Conservation (phyloP, 30 jellyfish, hydroid and myxozoan species). For the Sanderia malayensis region DNA sequence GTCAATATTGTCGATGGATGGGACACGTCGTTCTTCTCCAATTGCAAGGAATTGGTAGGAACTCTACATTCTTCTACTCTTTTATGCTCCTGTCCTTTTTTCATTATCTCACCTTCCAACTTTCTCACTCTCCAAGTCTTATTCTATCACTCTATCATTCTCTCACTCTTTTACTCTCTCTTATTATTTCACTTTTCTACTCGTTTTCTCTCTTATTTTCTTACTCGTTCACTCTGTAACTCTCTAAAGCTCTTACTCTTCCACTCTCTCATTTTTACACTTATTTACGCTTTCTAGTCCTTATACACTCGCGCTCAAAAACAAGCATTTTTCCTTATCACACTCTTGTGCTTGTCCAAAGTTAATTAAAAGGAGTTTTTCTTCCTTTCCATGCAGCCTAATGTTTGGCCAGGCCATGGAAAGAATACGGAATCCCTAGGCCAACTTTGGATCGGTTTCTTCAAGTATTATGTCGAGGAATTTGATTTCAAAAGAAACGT, state of each 20-base stretch:
- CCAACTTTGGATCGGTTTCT: conserved; percentile 71
- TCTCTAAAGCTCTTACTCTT: no score
- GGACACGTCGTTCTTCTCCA: conserved; percentile 68
- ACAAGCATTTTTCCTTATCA: no score
- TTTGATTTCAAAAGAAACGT: conserved; percentile 57
- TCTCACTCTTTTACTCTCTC: background rate
- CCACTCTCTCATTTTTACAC: no score
- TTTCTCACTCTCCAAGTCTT: background rate
- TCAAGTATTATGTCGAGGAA: conserved; percentile 69
- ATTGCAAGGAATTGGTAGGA: conserved; percentile 30
- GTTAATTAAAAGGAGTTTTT: no score
- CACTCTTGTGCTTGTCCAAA: no score
- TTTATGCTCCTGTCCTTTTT: no score
- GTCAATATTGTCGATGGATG: conserved; percentile 66
- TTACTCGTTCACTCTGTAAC: background rate
- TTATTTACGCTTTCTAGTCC: no score
- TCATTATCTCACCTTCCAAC: background rate
- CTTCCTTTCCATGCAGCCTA: no score
- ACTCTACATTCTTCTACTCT: no score
- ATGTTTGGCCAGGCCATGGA: conserved; percentile 65
- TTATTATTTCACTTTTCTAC: background rate
- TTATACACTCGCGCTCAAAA: no score
- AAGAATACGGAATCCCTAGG: conserved; percentile 67
- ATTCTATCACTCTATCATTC: background rate
- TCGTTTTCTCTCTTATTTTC: background rate